phyloP scores from a whole-genome alignment of 1,140 invertebrate species.

The Drosophila rufa region DNA sequence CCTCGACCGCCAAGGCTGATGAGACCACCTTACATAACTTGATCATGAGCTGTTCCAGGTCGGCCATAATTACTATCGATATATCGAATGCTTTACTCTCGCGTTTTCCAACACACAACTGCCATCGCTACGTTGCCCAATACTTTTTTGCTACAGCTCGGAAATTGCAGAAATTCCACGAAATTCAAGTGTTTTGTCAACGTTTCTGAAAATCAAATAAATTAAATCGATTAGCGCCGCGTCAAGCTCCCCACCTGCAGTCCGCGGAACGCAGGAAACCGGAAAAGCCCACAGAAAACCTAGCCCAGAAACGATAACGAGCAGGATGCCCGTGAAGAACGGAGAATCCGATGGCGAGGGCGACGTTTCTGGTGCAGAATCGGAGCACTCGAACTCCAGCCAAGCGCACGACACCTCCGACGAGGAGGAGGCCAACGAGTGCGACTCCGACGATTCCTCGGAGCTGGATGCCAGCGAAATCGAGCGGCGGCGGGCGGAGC shows the following conservation, averaged over 20 bases:
- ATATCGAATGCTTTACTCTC: background rate
- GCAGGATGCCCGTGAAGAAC: slow-evolving; percentile 86
- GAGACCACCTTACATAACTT: no score
- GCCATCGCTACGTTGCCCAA: background rate
- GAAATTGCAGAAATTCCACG: slow-evolving; percentile 11
- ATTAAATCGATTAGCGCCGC: background rate
- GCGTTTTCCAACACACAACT: background rate
- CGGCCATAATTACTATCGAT: slow-evolving; percentile 1
- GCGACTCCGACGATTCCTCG: slow-evolving; percentile 92
- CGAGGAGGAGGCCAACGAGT: slow-evolving; percentile 88
- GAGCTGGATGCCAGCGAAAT: slow-evolving; percentile 98
- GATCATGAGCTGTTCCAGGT: background rate
- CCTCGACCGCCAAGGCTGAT: no score
- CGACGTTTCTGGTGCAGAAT: slow-evolving; percentile 88
- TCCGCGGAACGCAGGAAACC: background rate
- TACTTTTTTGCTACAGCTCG: slow-evolving; percentile 37
- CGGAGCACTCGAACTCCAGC: slow-evolving; percentile 88
- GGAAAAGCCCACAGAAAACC: background rate
- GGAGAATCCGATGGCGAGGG: slow-evolving; percentile 87
- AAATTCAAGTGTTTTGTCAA: slow-evolving; percentile 27
- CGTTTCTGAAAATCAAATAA: background rate
- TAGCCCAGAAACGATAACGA: background rate
- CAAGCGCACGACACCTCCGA: slow-evolving; percentile 90
- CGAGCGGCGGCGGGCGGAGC: slow-evolving; percentile 92
- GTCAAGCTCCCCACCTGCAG: background rate